Conservation (phyloP, 2,888 invertebrate genomes). For the Drosophila meridiana region DNA sequence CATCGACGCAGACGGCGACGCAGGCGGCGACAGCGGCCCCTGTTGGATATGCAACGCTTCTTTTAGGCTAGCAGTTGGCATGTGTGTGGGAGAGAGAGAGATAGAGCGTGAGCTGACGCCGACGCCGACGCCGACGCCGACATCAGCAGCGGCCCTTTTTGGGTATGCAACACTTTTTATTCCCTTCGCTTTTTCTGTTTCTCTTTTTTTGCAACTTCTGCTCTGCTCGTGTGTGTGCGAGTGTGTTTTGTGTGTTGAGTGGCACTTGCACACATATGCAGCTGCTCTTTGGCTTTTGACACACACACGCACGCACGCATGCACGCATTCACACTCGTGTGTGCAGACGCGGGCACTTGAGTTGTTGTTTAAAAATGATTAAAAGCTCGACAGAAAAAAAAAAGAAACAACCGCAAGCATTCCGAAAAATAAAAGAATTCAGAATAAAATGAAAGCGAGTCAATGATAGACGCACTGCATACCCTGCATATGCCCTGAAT, state of each 20-base stretch:
- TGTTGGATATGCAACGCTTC: slow-evolving; percentile 60
- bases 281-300: slow-evolving; percentile 60
- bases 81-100: neutral
- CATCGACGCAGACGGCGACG: slow-evolving; percentile 1
- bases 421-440: slow-evolving; percentile 26
- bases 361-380: slow-evolving; percentile 72
- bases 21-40: slow-evolving; percentile 21
- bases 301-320: slow-evolving; percentile 37
- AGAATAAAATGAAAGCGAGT: neutral
- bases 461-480: slow-evolving; percentile 13
- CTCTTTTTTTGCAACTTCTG: slow-evolving; percentile 8
- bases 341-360: slow-evolving; percentile 60
- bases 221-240: slow-evolving; percentile 7
- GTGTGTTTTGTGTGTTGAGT: slow-evolving; percentile 63
- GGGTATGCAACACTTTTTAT: slow-evolving; percentile 62
- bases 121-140: slow-evolving; percentile 1
- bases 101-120: neutral
- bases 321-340: slow-evolving; percentile 43
- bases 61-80: slow-evolving; percentile 1
- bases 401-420: slow-evolving; percentile 30
- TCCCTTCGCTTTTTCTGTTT: neutral
- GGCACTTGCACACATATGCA: slow-evolving; percentile 58
- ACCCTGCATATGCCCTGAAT: neutral
- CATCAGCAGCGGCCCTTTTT: slow-evolving; percentile 41
- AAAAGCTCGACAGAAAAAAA: slow-evolving; percentile 50